Base-by-base conservation (phyloP, 2,113 vertebrate genomes). In the Axis porcinus region DNA sequence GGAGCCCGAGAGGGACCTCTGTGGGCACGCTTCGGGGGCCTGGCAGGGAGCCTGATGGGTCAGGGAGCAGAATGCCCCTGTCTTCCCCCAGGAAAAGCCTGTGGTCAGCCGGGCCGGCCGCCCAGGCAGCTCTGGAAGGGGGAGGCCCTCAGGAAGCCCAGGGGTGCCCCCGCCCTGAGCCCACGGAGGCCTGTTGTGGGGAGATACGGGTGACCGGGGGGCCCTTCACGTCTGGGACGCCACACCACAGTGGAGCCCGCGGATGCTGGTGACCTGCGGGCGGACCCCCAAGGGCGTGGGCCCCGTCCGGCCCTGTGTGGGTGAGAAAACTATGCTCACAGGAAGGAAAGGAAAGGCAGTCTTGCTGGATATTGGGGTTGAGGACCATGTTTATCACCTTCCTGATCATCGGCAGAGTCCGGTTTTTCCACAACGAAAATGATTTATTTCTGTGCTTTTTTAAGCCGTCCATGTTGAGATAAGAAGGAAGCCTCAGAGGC, bases 241-340 rank as follows among this genome's bases (percentile, higher is more conserved):
- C 67, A 40, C 67, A 1, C 40, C 7, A 30, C 33, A n/a, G 3
- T 6, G 6, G 78, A 40, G 54, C 17, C 55, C 19, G 0, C 0
- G 2, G 27, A 33, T 1, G 33, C 45, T 14, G 30, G 28, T 2
- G 10, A 5, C 16, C 36, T 6, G 30, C 2, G 2, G 62, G 30
- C 15, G 33, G 25, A 19, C 45, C 57, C 76, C 47, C 43, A 23
- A 85, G 9, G 55, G 7, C 15, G 0, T 36, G 54, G 45, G 25
- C 25, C 14, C 52, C 4, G 5, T 2, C 3, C 15, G 17, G 83
- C 17, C 40, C 52, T 52, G 15, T 54, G 4, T 57, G 8, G 17
- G n/a, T 54, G 33, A 86, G 64, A 64, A 87, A 52, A 58, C 58
- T 30, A 36, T 15, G 5, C n/a, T 4, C 27, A 12, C 33, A 17